Evolutionary conservation across 2,113 vertebrate species (phyloP), one percentile per base, ranked within the genome.

Genomic region (Seriola dumerili): DNA sequence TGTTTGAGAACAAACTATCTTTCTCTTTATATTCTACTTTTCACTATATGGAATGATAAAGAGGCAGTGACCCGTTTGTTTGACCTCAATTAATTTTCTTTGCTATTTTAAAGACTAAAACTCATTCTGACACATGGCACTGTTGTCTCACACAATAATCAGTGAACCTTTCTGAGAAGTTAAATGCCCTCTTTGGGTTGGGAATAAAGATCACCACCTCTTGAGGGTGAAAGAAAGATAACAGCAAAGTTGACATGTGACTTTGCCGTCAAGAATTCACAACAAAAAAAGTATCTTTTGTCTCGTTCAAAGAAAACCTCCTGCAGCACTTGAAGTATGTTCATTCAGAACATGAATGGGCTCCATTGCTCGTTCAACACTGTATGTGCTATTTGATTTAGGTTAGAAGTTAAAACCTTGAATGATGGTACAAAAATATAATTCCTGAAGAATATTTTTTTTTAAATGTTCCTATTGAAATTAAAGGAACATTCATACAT

Each of bases 41-140:
- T 38, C 8, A 38, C 40, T 42, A 8, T 42, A 42, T 42, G 40
- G 40, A 29, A 79, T 72, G 81, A 83, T 83, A 12, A 80, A 83
- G 80, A 85, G 73, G 58, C 50, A 7, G 40, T 57, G 74, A 68
- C 85, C 78, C 71, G 63, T 78, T 70, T 74, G 62, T 64, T 70
- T 85, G 85, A 85, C 85, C 89, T 81, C 66, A 32, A 85, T 84
- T 89, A 38, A 70, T 85, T 68, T 79, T 83, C 69, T 62, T 72
- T 70, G 78, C 68, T 67, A 13, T 75, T 83, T 64, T 54, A 77
- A 74, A 78, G 76, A 79, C 48, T 84, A 29, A 38, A 40, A 73
- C 63, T 48, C 58, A 52, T 44, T 80, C 25, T 59, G 81, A 90
- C 70, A 65, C 57, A 59, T 80, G 68, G 78, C 67, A 62, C 52